A percentile compares a stretch with the other conserved stretches of the same genome.
These are phyloP conservation scores for Ormia ochracea DNA, from an alignment of 2,888 invertebrate species.

Conservation along the genomic window DNA sequence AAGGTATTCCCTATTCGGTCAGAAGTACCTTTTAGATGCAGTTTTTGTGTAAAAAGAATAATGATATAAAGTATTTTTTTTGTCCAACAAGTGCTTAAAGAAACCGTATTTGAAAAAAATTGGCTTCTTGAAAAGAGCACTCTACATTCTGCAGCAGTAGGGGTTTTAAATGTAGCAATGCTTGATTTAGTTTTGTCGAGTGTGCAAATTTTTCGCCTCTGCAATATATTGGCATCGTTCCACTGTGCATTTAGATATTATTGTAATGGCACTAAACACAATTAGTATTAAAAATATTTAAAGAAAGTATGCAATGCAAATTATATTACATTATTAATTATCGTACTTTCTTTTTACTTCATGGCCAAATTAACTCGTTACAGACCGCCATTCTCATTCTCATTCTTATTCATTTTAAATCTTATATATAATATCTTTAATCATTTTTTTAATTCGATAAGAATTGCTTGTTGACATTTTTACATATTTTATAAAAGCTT, in stretches of 20 bases:
- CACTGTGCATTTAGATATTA: conserved; percentile 6
- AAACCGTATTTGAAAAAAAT: too few relatives aligned
- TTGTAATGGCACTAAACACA: background rate
- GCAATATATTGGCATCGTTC: background rate
- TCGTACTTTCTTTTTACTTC: background rate
- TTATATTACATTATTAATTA: background rate
- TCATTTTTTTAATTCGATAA: background rate
- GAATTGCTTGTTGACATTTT: background rate
- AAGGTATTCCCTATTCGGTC: too few relatives aligned
- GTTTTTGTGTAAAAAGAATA: too few relatives aligned
- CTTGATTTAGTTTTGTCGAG: too few relatives aligned
- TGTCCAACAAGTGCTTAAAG: too few relatives aligned
- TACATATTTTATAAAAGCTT: too few relatives aligned
- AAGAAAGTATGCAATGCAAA: conserved; percentile 12
- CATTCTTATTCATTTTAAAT: background rate
- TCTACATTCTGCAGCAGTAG: too few relatives aligned
- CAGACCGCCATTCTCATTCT: background rate
- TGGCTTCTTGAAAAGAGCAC: too few relatives aligned
- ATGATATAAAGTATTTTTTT: too few relatives aligned
- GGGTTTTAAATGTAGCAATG: too few relatives aligned
- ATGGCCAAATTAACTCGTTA: background rate
- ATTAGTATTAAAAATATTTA: background rate
- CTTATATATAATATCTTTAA: background rate
- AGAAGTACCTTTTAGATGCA: too few relatives aligned
- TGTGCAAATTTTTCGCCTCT: background rate